Conservation (phyloP, 2,113 vertebrate species). For the Sciurus niger region DNA sequence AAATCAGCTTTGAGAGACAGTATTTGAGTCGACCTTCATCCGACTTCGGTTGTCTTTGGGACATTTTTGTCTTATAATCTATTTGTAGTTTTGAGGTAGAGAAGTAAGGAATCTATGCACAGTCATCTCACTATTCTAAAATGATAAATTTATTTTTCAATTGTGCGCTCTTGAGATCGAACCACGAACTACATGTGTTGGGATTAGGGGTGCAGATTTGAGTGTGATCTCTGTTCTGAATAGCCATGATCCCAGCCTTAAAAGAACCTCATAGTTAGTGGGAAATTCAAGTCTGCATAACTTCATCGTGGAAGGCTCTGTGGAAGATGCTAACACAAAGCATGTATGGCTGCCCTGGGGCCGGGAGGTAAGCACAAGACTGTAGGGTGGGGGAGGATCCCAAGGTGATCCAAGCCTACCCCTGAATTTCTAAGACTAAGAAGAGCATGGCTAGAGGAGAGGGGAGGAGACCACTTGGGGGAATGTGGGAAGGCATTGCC, state of each 20-base stretch:
- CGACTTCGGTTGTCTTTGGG: not conserved
- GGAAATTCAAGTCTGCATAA: not conserved
- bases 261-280: not conserved
- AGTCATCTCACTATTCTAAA: constrained; percentile 22
- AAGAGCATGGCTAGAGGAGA: not conserved
- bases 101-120: not conserved
- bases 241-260: not conserved
- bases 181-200: not conserved
- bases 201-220: not conserved
- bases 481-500: not conserved
- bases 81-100: constrained; percentile 26
- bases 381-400: not conserved
- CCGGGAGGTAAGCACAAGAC: not conserved
- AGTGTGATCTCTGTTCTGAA: not conserved
- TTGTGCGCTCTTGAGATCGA: not conserved
- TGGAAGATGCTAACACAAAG: not conserved
- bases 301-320: not conserved
- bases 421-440: not conserved
- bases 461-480: not conserved
- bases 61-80: not conserved
- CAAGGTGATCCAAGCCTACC: not conserved
- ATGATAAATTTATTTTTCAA: not conserved
- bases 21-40: not conserved
- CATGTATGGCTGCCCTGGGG: not conserved
- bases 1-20: not conserved